phyloP scores from a whole-genome alignment of 2,888 invertebrate genomes.

The Synergus itoensis region DNA sequence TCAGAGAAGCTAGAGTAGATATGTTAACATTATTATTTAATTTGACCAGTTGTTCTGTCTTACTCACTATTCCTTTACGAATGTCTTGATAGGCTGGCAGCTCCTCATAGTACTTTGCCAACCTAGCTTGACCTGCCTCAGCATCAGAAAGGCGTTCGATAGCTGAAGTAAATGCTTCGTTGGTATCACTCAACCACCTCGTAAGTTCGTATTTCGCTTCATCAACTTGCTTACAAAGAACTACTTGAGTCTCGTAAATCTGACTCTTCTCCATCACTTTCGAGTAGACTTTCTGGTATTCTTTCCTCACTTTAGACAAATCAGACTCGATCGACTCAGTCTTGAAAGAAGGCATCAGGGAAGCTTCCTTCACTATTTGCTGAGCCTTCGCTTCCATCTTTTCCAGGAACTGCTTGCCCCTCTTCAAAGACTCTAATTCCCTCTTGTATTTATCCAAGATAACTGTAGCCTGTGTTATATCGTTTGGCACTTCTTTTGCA shows the following conservation, averaged over 20 bases:
- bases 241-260: constrained; percentile 91
- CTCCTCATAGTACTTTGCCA: constrained; percentile 92
- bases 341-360: constrained; percentile 84
- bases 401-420: constrained; percentile 87
- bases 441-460: constrained; percentile 88
- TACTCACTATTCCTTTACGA: constrained; percentile 87
- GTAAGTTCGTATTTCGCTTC: constrained; percentile 90
- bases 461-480: constrained; percentile 85
- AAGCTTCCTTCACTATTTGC: constrained; percentile 85
- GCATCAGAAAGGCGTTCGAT: constrained; percentile 89
- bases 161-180: constrained; percentile 87
- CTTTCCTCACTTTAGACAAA: constrained; percentile 82
- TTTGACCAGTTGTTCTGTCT: constrained; percentile 88
- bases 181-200: constrained; percentile 91
- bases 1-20: constrained; percentile 84
- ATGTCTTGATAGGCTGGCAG: constrained; percentile 88
- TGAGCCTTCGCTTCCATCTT: constrained; percentile 88
- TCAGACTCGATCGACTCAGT: constrained; percentile 80
- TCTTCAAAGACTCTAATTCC: constrained; percentile 86
- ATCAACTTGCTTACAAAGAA: constrained; percentile 96
- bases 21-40: constrained; percentile 86
- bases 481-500: constrained; percentile 84
- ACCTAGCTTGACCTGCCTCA: constrained; percentile 87
- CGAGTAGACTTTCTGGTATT: constrained; percentile 86
- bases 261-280: constrained; percentile 87